Evolutionary conservation across 1,140 invertebrate genomes (phyloP), one percentile per base, ranked within the genome.

Genomic region (Bathynomus jamesi): DNA sequence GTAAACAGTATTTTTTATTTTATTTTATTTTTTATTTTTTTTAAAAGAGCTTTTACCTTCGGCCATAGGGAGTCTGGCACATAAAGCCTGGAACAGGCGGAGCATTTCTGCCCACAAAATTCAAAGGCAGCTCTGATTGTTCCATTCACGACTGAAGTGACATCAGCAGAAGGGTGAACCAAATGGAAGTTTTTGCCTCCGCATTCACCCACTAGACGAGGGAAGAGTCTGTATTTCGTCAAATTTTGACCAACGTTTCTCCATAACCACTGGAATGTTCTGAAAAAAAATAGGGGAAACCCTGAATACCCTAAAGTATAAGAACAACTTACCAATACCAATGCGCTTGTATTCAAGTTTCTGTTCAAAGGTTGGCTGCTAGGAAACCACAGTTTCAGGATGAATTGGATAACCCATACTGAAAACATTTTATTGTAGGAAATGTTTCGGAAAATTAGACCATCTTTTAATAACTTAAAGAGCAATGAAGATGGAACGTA

Each of bases 111-210:
- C 4, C 98, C 98, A 80, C 90, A 92, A 81, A 87, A 95, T 84
- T 99, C 98, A 83, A 98, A 99, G 28, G 96, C 89, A 68, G 94
- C 92, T 69, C 90, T 85, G 72, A 98, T 91, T 0, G 96, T 97
- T 1, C 87, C 87, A 32, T 88, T 88, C 0, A 95, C 87, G 31
- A 96, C 95, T 31, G 89, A 88, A 17, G 89, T 84, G 0, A 92
- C 84, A 83, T 99, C 90, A 17, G 96, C 97, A 27, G 91, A 89
- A 0, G 90, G 87, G 84, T 99, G 97, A 25, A 99, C 84, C 81
- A 99, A 97, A 81, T 99, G 98, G 83, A 93, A 99, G 84, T 99
- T 99, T 83, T 99, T 99, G 2, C 97, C 97, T 61, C 97, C 97
- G 83, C 96, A 99, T 83, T 99, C 97, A 76, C 92, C 91, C 77